Evolutionary conservation across 1,140 invertebrate species (phyloP), one percentile per base, ranked within the genome.

Genomic region (Hypsibius dujardini): DNA sequence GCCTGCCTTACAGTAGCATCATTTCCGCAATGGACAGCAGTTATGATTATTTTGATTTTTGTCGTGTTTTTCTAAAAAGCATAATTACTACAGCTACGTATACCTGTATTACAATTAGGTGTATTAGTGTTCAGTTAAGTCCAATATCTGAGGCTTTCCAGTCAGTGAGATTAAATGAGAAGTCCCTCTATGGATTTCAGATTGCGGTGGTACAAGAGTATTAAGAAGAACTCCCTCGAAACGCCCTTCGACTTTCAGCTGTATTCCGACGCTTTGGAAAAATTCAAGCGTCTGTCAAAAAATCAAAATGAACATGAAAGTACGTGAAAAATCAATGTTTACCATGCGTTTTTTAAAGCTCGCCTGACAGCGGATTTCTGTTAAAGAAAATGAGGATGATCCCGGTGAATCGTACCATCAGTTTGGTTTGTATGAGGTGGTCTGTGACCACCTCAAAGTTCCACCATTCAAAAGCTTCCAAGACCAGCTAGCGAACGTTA

Each of bases 201-300:
- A n/a, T n/a, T 56, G n/a, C 50, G 50, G 7, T 56, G 50, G 50
- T 56, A 56, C 50, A 56, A 56, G n/a, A 56, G 50, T n/a, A n/a
- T 56, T n/a, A 56, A 56, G 50, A 56, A 56, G 50, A 56, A 56
- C 50, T 56, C 50, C 7, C 50, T 56, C 7, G 50, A 56, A n/a
- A n/a, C 50, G 7, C 50, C 50, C 7, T 56, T 56, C 50, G 50
- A 56, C 50, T 56, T 56, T n/a, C 7, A 56, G 50, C 50, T 56
- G 7, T n/a, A 56, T 56, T 56, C 50, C n/a, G 50, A 56, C n/a
- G 50, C 50, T n/a, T 7, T 56, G 50, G 50, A 56, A n/a, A 56
- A 56, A n/a, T 56, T 56, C n/a, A 7, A 56, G 50, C 50, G 50
- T n/a, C 0, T 56, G 50, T 12, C 50, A n/a, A 56, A 56, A n/a